Base-by-base conservation (phyloP, 2,888 invertebrate species). In the Bibio marci region DNA sequence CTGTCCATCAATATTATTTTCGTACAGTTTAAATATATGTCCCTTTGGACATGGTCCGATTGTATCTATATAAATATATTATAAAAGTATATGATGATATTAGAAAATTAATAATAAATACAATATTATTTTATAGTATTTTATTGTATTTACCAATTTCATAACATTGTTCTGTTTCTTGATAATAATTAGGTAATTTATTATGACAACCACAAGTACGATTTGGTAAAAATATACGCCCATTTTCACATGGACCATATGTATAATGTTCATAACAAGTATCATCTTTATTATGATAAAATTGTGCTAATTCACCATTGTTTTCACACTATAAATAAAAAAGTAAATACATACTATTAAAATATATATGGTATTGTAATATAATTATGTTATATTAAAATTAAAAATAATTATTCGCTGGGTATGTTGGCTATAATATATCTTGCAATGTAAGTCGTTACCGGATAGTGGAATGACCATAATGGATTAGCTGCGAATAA, bases 261-360 rank as follows among this genome's bases (percentile, higher is more conserved):
- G 82, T 79, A 57, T 76, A 85, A 53, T 82, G 81, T 46, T 81
- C 76, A 54, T 81, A 79, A 53, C 87, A 87, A 2, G 77, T 72
- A n/a, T 73, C 68, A 35, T 70, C 70, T 2, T 59, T 58, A 1
- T 66, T 51, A 69, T 75, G 79, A 51, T 67, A 73, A 51, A 74
- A 73, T 17, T 59, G 52, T 17, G 57, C 59, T 43, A 67, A 56
- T 37, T 67, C 67, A 13, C 70, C 71, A 14, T 57, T 56, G 1
- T 61, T 48, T 2, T 65, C 57, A 46, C 80, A 80, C 66, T 71
- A 55, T 14, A 56, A 58, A 39, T 5, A 14, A 37, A n/a, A n/a
- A n/a, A n/a, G n/a, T n/a, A n/a, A n/a, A 19, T 34, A 37, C 19
- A 27, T 33, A 35, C 41, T 37, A 40, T 17, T 26, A 30, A 25